These are phyloP conservation scores for Sciaenops ocellatus DNA, from an alignment of 2,797 vertebrate genomes.

Conservation along the genomic window DNA sequence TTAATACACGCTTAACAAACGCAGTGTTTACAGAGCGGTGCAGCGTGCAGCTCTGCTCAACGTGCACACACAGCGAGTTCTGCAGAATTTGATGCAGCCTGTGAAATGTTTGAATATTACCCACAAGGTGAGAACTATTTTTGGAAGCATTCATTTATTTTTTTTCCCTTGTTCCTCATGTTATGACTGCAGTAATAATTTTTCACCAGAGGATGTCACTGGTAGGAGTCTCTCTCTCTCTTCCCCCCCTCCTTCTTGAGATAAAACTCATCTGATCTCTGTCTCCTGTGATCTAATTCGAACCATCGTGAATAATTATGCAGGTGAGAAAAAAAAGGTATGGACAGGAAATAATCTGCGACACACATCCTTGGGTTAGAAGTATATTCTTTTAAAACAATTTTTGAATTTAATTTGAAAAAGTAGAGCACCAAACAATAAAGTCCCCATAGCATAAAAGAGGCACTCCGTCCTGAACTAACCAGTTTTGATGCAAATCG, in stretches of 20 bases:
- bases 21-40: slow-evolving; percentile 1
- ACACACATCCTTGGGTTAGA: slow-evolving; percentile 76
- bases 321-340: slow-evolving; percentile 23
- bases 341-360: slow-evolving; percentile 60
- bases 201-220: slow-evolving; percentile 74
- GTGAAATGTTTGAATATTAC: slow-evolving; percentile 51
- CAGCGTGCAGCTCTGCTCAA: background rate
- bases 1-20: background rate
- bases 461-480: slow-evolving; percentile 79
- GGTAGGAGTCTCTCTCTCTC: slow-evolving; percentile 26
- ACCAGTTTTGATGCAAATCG: slow-evolving; percentile 75
- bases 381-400: slow-evolving; percentile 81
- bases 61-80: background rate
- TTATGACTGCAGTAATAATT: slow-evolving; percentile 68
- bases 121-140: slow-evolving; percentile 79
- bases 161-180: slow-evolving; percentile 39
- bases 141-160: slow-evolving; percentile 70
- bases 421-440: slow-evolving; percentile 86
- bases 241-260: slow-evolving; percentile 5
- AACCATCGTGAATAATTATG: slow-evolving; percentile 14
- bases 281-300: slow-evolving; percentile 35
- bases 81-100: slow-evolving; percentile 34
- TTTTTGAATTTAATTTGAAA: slow-evolving; percentile 82
- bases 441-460: slow-evolving; percentile 80
- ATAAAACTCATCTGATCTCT: slow-evolving; percentile 46